These are phyloP conservation scores for Mustela lutreola DNA, from an alignment of 2,113 vertebrate species.

Conservation along the genomic window DNA sequence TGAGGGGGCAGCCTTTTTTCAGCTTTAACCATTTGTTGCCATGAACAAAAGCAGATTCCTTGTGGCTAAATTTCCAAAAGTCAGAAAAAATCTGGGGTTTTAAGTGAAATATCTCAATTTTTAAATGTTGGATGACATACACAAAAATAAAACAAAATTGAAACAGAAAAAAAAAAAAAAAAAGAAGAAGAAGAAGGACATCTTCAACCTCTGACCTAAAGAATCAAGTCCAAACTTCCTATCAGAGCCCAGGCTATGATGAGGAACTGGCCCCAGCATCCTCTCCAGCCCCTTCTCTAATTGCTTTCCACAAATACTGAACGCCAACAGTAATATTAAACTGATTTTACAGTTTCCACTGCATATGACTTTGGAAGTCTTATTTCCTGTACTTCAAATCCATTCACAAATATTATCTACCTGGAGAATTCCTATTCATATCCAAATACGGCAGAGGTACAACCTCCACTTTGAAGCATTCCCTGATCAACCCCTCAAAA, in stretches of 20 bases:
- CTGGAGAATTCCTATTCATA: not conserved
- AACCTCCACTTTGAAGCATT: not conserved
- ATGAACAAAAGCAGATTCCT: not conserved
- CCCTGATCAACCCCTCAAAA: not conserved
- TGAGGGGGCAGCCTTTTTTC: not conserved
- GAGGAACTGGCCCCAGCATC: not conserved
- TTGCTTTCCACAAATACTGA: not conserved
- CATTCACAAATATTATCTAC: not conserved
- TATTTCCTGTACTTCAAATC: not conserved
- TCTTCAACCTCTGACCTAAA: slow-evolving; percentile 7
- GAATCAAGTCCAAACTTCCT: not conserved
- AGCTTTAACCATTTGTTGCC: not conserved
- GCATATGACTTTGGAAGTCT: not conserved
- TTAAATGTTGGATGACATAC: not conserved
- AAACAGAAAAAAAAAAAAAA: not conserved
- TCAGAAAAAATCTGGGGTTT: not conserved
- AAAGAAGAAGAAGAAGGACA: not conserved
- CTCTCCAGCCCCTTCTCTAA: not conserved
- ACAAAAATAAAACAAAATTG: slow-evolving; percentile 13
- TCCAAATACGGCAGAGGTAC: not conserved
- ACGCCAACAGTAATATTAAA: not conserved
- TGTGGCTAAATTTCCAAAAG: not conserved
- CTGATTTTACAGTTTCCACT: not conserved
- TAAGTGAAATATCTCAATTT: not conserved
- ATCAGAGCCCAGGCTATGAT: not conserved